A percentile compares a stretch with the other conserved stretches of the same genome.
phyloP scores from a whole-genome alignment of 2,797 vertebrate genomes.

The Alca torda region DNA sequence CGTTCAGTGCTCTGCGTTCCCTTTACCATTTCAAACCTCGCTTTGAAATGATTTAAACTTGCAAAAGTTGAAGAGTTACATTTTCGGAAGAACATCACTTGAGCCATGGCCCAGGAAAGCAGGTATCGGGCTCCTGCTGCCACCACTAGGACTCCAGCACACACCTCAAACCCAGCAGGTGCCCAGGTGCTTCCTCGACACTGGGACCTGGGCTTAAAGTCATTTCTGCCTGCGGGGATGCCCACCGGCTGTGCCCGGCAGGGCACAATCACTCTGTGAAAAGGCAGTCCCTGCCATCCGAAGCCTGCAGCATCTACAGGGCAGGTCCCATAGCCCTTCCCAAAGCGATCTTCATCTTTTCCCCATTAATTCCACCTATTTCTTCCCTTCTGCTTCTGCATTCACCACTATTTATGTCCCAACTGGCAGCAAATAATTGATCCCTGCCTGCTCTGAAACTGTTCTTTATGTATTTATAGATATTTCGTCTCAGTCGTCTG shows the following conservation, averaged over 20 bases:
- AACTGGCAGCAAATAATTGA: conserved; percentile 14
- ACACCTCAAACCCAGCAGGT: neutral
- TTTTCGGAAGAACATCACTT: neutral
- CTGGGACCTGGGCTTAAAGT: neutral
- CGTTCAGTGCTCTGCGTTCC: neutral
- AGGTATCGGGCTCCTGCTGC: neutral
- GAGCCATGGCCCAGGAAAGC: neutral
- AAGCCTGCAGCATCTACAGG: neutral
- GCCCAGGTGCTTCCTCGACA: neutral
- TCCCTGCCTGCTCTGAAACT: neutral
- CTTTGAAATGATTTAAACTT: neutral
- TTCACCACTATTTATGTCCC: conserved; percentile 15
- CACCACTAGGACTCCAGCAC: neutral
- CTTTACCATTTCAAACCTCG: neutral
- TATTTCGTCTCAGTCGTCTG: neutral
- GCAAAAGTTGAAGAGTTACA: neutral
- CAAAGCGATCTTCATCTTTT: neutral
- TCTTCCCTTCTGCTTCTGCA: neutral
- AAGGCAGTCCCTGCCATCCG: neutral
- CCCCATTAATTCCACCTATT: neutral
- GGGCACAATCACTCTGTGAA: accelerated
- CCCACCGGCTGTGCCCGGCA: neutral
- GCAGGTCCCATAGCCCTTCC: neutral
- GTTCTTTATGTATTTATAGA: conserved; percentile 6
- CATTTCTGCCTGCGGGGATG: neutral